Conservation (phyloP, 2,113 vertebrate species). For the Engystomops pustulosus region DNA sequence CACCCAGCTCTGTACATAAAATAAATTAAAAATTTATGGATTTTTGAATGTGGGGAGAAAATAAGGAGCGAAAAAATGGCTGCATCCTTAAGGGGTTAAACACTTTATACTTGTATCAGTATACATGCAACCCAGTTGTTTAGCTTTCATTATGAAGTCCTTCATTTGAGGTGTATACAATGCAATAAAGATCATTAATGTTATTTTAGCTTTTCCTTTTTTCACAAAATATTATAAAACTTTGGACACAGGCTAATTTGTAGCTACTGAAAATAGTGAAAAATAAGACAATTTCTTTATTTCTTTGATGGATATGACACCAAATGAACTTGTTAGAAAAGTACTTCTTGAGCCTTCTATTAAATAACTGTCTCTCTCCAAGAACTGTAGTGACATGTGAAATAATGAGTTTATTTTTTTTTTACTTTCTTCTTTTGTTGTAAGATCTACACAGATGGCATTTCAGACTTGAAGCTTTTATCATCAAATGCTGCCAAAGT, state of each 20-base stretch:
- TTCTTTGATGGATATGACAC: not conserved
- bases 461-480: not conserved
- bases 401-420: constrained; percentile 20
- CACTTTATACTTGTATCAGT: too few species aligned
- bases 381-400: not conserved
- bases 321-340: constrained; percentile 22
- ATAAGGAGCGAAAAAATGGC: too few species aligned
- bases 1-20: too few species aligned
- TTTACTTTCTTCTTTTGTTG: not conserved
- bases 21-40: too few species aligned
- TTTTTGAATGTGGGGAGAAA: too few species aligned
- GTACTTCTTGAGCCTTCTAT: constrained; percentile 11
- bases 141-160: not conserved
- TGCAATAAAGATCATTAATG: constrained; percentile 14
- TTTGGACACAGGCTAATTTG: not conserved
- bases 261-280: not conserved
- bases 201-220: not conserved
- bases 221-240: not conserved
- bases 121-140: too few species aligned
- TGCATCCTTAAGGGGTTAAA: too few species aligned
- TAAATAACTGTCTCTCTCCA: constrained; percentile 6
- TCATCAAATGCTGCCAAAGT: not conserved
- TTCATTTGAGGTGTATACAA: not conserved
- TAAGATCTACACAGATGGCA: constrained; percentile 6
- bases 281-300: not conserved